These are phyloP conservation scores for Epinotia demarniana DNA, from an alignment of 2,888 invertebrate species.

Conservation along the genomic window DNA sequence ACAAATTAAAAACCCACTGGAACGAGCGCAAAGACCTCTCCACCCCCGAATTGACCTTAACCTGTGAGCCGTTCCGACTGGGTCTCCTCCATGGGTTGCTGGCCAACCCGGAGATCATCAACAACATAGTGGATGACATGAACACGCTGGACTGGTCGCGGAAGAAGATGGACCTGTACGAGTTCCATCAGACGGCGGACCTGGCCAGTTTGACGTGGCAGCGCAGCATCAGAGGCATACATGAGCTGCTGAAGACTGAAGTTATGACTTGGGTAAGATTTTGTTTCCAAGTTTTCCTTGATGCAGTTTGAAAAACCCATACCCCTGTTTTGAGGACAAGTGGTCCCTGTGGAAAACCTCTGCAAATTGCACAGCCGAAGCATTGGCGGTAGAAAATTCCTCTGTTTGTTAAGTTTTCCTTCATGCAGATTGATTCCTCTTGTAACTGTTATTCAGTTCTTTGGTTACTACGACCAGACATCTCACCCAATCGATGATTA, in stretches of 20 bases:
- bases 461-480: too few relatives aligned
- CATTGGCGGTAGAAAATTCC: too few relatives aligned
- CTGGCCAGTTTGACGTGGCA: constrained; percentile 84
- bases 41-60: constrained; percentile 78
- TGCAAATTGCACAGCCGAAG: too few relatives aligned
- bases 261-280: constrained; percentile 87
- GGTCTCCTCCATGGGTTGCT: constrained; percentile 87
- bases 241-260: constrained; percentile 86
- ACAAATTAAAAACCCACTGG: constrained; percentile 78
- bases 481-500: too few relatives aligned
- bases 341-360: too few relatives aligned
- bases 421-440: too few relatives aligned
- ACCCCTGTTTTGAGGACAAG: too few relatives aligned
- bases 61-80: constrained; percentile 87
- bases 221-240: constrained; percentile 85
- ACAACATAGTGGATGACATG: constrained; percentile 87
- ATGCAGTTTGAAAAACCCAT: too few relatives aligned
- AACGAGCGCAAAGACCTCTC: constrained; percentile 68
- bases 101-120: constrained; percentile 81
- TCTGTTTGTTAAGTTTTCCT: too few relatives aligned
- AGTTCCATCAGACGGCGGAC: constrained; percentile 93
- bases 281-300: too few relatives aligned
- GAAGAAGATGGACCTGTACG: constrained; percentile 94
- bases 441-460: too few relatives aligned
- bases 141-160: constrained; percentile 88